phyloP scores from a whole-genome alignment of 53 echinoderm and acorn worm species.

The Holothuria scabra region DNA sequence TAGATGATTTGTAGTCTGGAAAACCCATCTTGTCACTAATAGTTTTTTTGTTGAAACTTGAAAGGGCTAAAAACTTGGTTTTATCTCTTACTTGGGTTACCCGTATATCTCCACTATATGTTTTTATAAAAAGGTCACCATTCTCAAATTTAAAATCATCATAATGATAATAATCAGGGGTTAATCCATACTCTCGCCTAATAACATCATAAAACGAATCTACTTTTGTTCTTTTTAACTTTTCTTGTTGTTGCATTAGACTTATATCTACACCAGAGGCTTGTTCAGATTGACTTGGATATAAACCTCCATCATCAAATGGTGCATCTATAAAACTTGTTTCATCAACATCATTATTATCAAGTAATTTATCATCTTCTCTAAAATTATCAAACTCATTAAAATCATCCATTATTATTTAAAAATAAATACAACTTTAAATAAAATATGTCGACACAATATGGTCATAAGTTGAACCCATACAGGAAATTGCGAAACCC shows the following conservation, averaged over 20 bases:
- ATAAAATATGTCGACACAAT: no score
- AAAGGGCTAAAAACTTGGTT: background rate
- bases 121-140: background rate
- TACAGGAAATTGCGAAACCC: no score
- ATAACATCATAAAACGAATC: no score
- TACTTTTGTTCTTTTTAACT: slow-evolving; percentile 3
- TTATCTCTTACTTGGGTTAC: background rate
- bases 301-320: background rate
- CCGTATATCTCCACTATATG: background rate
- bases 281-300: background rate
- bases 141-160: background rate
- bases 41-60: background rate
- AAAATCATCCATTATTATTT: no score
- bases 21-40: background rate
- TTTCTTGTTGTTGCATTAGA: background rate
- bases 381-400: no score
- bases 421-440: no score
- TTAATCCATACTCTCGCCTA: no score
- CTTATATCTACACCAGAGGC: background rate
- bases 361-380: no score
- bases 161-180: no score
- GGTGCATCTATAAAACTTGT: background rate
- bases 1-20: background rate
- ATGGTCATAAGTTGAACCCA: no score
- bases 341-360: no score